Evolutionary conservation across 2,797 vertebrate species (phyloP), one percentile per base, ranked within the genome.

Genomic region (Tachyglossus aculeatus): DNA sequence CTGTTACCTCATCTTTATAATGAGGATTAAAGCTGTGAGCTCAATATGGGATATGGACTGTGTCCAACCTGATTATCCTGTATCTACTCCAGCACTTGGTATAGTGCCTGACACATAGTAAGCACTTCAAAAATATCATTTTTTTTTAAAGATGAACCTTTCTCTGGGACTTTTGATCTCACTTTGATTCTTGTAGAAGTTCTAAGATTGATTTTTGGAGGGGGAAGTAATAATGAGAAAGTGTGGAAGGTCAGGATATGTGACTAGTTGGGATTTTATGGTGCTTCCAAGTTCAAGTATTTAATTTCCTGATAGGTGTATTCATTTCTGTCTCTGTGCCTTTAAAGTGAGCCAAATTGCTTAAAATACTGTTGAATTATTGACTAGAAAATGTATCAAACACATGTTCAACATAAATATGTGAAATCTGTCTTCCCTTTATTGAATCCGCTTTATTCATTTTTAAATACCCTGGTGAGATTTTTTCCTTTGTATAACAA

Each of bases 401-500:
- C 77, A 75, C 60, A 72, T 60, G 56, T 71, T 41, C 22, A 6
- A 39, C 48, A 47, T 73, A 70, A 70, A 81, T 31, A 43, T 51
- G 7, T 52, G 71, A 61, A 71, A 64, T 69, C 83, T 57, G 64
- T 74, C 76, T 83, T 38, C 58, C 82, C 68, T 81, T 44, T 15
- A 43, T 76, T 73, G 80, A 66, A 27, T 43, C 48, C 0, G 39
- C 70, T 67, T 66, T 58, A 5, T 84, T 74, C 79, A 54, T 58
- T 70, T 86, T 75, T 74, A 7, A 53, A 80, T 64, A 44, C 9
- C 3, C 32, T 53, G 78, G 77, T 80, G 82, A 83, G 80, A 65
- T 41, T 62, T 62, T 81, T 87, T 85, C 80, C 78, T 81, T 48
- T 61, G 58, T 43, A 69, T 71, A 70, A 84, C 56, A 70, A 41